Percentiles rank a stretch among this genome's conserved stretches.
Conservation (phyloP, 2,113 vertebrate genomes). For the Platanista minor region DNA sequence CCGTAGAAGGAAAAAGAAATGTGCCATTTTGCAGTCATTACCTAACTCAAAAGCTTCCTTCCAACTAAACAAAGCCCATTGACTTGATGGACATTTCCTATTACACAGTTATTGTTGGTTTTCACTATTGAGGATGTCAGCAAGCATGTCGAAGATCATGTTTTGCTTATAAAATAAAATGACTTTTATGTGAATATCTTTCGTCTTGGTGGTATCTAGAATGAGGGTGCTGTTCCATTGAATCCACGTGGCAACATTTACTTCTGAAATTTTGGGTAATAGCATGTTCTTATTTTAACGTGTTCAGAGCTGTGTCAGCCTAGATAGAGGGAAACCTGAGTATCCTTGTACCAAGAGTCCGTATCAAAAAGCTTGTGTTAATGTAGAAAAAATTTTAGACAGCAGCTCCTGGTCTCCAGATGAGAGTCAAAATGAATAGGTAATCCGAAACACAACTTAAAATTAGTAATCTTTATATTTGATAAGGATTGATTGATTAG, state of each 20-base stretch:
- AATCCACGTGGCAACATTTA: neutral
- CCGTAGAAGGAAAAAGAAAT: neutral
- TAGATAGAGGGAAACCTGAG: neutral
- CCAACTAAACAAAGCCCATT: slow-evolving; percentile 49
- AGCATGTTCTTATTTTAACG: neutral
- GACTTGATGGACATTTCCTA: slow-evolving; percentile 68
- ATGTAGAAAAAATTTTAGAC: neutral
- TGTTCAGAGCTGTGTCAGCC: neutral
- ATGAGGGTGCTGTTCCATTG: neutral
- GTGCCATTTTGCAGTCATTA: slow-evolving; percentile 32
- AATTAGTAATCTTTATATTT: slow-evolving; percentile 21
- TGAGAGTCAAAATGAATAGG: neutral
- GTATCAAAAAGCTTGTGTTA: neutral
- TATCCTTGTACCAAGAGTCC: neutral
- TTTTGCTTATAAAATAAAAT: slow-evolving; percentile 74
- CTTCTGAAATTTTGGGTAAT: neutral
- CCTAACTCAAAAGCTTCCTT: slow-evolving; percentile 58
- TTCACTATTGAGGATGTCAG: slow-evolving; percentile 72
- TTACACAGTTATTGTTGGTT: slow-evolving; percentile 64
- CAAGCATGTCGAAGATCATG: slow-evolving; percentile 55
- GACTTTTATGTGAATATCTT: slow-evolving; percentile 67
- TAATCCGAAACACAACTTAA: slow-evolving; percentile 6
- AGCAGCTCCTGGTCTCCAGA: neutral
- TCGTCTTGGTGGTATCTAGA: neutral
- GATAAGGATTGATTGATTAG: neutral